A percentile compares a stretch with the other conserved stretches of the same genome.
Conservation (phyloP, 2,113 vertebrate species). For the crab-eating macaque (Macaca fascicularis) region T2T-MFA8v1.1 NC_088377.1:46752501-46753000, state of each 20-base stretch:
- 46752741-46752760: neutral
- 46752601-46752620: neutral
- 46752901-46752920: neutral
- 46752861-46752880: neutral
- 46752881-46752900: rapidly evolving
- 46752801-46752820: neutral
- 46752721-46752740: neutral
- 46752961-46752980: constrained; percentile 50
- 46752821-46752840: neutral
- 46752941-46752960: constrained; percentile 73
- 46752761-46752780: constrained; percentile 41
- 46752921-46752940: constrained; percentile 16
- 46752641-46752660: rapidly evolving
- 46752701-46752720: neutral
- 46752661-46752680: neutral
- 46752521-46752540: neutral
- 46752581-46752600: neutral
- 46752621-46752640: neutral
- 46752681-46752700: neutral
- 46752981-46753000: constrained; percentile 42
- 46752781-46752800: constrained; percentile 40
- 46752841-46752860: neutral
- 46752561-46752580: neutral
- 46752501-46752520: neutral
- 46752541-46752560: neutral